Evolutionary conservation across 2,797 vertebrate species (phyloP), one percentile per base, ranked within the genome.

Genomic region (Tangara arthus): DNA sequence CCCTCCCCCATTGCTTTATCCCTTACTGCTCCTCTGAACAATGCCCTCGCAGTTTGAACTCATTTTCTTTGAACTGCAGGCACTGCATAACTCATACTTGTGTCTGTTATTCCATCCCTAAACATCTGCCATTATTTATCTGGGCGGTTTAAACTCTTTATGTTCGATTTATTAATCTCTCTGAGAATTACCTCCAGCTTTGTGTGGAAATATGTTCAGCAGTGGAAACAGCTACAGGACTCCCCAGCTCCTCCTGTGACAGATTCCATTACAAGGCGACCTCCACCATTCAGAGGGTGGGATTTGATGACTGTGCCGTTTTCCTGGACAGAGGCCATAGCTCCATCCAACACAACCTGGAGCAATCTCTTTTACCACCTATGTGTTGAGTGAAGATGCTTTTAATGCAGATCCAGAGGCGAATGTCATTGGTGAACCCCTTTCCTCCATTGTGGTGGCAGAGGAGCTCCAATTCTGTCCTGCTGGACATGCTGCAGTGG

Each of bases 111-210:
- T 71, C 65, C 50, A 82, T 88, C 69, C 91, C 46, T 49, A 72
- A 96, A 92, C 92, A 92, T 89, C 84, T 96, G 89, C 56, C 55
- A 39, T 78, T 83, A 89, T 92, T 95, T 96, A 92, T 87, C 79
- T 0, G 13, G 24, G 30, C 1, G 9, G 84, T 65, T 95, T 94
- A 89, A 93, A 93, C 79, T 83, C 72, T 93, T 80, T 71, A 59
- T 55, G 84, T 83, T 79, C 32, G 3, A 49, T 89, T 82, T 89
- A 91, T 85, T 85, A 61, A 82, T 30, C 72, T 93, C 65, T 57
- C 79, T 75, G 84, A 87, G 81, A 91, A 95, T 89, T 87, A 81
- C 83, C 84, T 93, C 79, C 87, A 92, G 82, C 79, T 94, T 75
- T 87, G 78, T 53, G 49, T 73, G 72, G 79, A 90, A 92, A 87